Evolutionary conservation across 2,888 invertebrate genomes (phyloP).

Genomic region (Lasioglossum marginatum): DNA sequence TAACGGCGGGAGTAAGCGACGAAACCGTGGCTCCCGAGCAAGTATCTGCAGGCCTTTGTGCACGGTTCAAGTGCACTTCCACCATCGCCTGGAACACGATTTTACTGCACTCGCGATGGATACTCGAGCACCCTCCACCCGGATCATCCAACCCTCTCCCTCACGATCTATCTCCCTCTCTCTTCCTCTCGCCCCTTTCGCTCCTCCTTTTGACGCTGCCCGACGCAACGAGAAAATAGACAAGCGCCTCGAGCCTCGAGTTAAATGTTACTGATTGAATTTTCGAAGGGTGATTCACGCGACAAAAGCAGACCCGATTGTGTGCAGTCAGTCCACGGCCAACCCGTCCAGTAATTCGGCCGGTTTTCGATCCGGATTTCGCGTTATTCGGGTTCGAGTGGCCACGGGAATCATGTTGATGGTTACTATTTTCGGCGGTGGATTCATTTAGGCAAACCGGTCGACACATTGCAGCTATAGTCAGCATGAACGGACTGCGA

Average conservation of each 20-base stretch:
- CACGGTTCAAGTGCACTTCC: slow-evolving; percentile 64
- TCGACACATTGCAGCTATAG: background rate
- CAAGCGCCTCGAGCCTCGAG: background rate
- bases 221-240: slow-evolving; percentile 17
- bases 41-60: slow-evolving; percentile 53
- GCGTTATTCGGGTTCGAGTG: background rate
- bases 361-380: background rate
- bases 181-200: background rate
- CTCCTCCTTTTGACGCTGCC: background rate
- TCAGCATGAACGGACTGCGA: no score
- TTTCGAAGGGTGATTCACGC: slow-evolving; percentile 1
- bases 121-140: slow-evolving; percentile 65
- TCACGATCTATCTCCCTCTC: slow-evolving; percentile 3
- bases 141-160: slow-evolving; percentile 45
- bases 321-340: background rate
- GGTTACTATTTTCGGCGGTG: background rate
- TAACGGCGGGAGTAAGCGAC: slow-evolving; percentile 60
- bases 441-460: background rate
- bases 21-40: background rate
- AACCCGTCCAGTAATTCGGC: background rate
- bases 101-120: slow-evolving; percentile 65
- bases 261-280: slow-evolving; percentile 55
- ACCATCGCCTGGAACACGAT: slow-evolving; percentile 64
- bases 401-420: background rate
- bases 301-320: background rate